Base-by-base conservation (phyloP, 2,888 invertebrate genomes). In the Acrobasis repandana region DNA sequence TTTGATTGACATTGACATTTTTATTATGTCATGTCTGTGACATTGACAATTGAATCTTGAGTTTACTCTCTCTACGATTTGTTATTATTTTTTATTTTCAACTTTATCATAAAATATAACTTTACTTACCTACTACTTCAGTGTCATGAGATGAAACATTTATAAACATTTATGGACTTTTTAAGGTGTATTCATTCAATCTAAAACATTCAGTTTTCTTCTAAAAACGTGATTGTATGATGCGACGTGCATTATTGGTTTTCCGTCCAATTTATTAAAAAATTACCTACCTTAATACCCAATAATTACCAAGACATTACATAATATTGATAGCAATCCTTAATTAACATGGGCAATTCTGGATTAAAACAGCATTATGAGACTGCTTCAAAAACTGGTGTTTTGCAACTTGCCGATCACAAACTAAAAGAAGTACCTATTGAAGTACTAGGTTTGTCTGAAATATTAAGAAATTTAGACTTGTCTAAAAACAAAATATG, bases 361-460 rank as follows among this genome's bases (percentile, higher is more conserved):
- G 95, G 95, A 65, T 86, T 98, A 60, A 98, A 97, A 82, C 97
- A 96, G 80, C 99, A 99, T 83, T 95, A 97, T 77, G 98, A 98
- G 81, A 98, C 97, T 60, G 98, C 99, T 14, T 95, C 97, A 75
- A 99, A 99, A 92, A 99, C 99, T 18, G 98, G 99, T 15, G 96
- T 98, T 43, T 93, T 99, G 64, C 98, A 98, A 83, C 92, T 99
- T 66, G 96, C 97, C 3, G 94, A 96, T 72, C 94, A 94, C 62
- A 96, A 96, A 75, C 89, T 99, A 60, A 96, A 96, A 74, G 95
- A 96, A 86, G 93, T 96, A 79, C 96, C 96, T 43, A 85, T 88
- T 48, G 94, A 95, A 71, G 86, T 96, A 50, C 84, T 93, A 11
- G 89, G 89, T 63, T 82, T 96, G 62, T 85, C 93, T 56, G 93